A percentile compares a stretch with the other conserved stretches of the same genome.
These are phyloP conservation scores for Pangasius sanitwongsei DNA, from an alignment of 2,797 vertebrate species.

Conservation along the genomic window DNA sequence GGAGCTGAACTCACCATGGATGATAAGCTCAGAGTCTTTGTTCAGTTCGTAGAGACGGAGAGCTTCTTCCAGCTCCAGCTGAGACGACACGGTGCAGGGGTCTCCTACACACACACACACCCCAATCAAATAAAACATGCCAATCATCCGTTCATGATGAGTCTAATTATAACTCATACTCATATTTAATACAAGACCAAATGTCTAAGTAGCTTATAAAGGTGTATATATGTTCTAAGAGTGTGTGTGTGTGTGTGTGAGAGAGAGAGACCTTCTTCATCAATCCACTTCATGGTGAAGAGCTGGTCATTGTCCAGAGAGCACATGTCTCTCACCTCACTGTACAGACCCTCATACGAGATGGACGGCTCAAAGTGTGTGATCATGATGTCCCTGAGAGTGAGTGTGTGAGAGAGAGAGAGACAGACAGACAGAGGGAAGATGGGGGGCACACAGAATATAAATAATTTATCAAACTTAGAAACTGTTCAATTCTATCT, in stretches of 20 bases:
- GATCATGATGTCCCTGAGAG: conserved; percentile 96
- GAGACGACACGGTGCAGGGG: conserved; percentile 97
- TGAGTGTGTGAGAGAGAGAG: neutral
- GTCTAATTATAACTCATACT: neutral
- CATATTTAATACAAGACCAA: neutral
- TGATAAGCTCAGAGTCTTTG: conserved; percentile 98
- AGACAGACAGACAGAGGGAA: too few species aligned
- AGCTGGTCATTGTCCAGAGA: conserved; percentile 96
- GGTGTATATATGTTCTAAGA: neutral
- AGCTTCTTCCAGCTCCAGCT: conserved; percentile 97
- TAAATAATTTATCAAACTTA: neutral
- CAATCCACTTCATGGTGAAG: conserved; percentile 99
- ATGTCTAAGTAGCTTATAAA: neutral
- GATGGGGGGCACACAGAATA: neutral
- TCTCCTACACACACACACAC: conserved; percentile 80
- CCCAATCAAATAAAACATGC: conserved; percentile 14
- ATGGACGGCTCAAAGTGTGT: conserved; percentile 98
- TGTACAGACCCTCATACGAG: conserved; percentile 90
- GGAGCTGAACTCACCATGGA: conserved; percentile 81
- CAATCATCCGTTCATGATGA: neutral
- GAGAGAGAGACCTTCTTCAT: conserved; percentile 88
- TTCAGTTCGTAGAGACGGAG: conserved; percentile 96
- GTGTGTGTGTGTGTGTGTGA: neutral
- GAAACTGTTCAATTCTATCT: neutral
- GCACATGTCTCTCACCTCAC: conserved; percentile 96